Evolutionary conservation across 2,888 invertebrate species (phyloP).

Genomic region (Dione juno): DNA sequence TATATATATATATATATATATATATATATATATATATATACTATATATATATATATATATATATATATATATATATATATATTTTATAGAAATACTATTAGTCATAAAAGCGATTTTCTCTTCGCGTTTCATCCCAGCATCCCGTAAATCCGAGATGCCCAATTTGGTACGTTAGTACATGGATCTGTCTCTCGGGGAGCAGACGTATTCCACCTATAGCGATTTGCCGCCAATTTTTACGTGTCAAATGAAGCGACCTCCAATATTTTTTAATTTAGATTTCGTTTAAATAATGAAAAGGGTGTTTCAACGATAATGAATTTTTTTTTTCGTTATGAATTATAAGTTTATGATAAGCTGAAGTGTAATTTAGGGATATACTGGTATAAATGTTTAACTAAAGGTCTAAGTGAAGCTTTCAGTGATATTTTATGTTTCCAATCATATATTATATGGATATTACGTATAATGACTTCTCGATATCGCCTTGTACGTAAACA

Average conservation of each 20-base stretch:
- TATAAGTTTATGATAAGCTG: too few species aligned
- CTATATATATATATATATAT: too few species aligned
- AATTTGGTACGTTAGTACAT: slow-evolving; percentile 42
- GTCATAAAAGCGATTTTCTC: slow-evolving; percentile 23
- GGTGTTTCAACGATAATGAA: too few species aligned
- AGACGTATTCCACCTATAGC: slow-evolving; percentile 47
- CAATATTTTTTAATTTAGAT: background rate
- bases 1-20: too few species aligned
- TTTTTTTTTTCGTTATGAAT: too few species aligned
- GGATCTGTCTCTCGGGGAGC: slow-evolving; percentile 39
- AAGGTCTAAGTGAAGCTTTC: background rate
- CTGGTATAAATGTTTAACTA: background rate
- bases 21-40: too few species aligned
- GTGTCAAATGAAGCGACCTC: background rate
- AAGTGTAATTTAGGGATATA: too few species aligned
- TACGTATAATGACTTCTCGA: background rate
- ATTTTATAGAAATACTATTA: too few species aligned
- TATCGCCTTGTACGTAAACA: background rate
- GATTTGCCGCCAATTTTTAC: slow-evolving; percentile 61
- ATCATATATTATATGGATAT: background rate
- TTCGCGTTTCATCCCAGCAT: background rate
- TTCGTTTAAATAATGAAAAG: too few species aligned
- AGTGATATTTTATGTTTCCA: background rate
- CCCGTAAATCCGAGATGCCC: slow-evolving; percentile 32
- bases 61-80: too few species aligned